Evolutionary conservation across 1,140 invertebrate genomes (phyloP).

Genomic region (Hypsibius dujardini): DNA sequence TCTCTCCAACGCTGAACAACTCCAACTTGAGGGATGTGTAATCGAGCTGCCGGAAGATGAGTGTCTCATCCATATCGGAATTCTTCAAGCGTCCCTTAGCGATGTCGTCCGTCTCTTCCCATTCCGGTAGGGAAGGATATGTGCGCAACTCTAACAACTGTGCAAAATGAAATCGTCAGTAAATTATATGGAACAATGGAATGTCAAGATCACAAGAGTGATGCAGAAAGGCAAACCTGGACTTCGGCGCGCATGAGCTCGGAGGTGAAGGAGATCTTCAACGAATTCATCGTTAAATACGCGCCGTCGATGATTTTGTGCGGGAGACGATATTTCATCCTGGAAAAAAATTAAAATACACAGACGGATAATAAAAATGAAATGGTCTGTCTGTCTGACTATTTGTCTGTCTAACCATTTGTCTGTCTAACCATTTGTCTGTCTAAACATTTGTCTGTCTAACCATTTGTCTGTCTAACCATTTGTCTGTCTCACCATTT

Average conservation of each 20-base stretch:
- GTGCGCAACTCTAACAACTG: conserved; percentile 1
- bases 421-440: background rate
- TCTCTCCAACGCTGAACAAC: background rate
- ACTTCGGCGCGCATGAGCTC: background rate
- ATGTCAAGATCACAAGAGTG: background rate
- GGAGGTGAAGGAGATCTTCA: background rate
- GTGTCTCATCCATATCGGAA: conserved; percentile 6
- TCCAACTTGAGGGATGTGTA: background rate
- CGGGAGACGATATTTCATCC: conserved; percentile 16
- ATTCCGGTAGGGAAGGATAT: background rate
- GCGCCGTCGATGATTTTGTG: conserved; percentile 2
- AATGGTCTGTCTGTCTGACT: background rate
- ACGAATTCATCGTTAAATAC: background rate
- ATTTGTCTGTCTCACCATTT: background rate
- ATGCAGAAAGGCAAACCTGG: background rate
- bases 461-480: background rate
- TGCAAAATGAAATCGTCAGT: background rate
- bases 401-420: background rate
- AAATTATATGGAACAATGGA: background rate
- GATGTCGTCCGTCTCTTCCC: conserved; percentile 13
- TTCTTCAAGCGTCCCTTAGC: conserved; percentile 5
- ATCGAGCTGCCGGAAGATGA: conserved; percentile 16
- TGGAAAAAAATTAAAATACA: background rate
- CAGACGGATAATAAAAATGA: background rate
- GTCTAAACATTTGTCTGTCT: background rate